phyloP scores from a whole-genome alignment of 2,113 vertebrate genomes.

The Gobiocypris rarus region DNA sequence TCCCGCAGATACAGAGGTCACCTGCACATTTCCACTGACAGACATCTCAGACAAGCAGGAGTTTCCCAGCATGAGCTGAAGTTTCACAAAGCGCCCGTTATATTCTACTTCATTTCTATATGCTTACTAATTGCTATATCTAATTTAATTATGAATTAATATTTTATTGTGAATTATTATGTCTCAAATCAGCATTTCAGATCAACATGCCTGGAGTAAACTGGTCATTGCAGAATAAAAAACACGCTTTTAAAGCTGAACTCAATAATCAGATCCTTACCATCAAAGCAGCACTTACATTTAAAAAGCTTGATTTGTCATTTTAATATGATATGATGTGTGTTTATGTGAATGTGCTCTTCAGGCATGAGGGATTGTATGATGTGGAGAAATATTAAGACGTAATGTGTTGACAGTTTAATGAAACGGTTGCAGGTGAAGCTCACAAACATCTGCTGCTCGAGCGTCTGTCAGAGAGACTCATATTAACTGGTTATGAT shows the following conservation, averaged over 20 bases:
- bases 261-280: not conserved
- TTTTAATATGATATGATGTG: slow-evolving; percentile 34
- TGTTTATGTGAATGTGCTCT: slow-evolving; percentile 32
- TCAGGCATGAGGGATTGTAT: slow-evolving; percentile 49
- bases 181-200: not conserved
- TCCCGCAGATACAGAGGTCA: slow-evolving; percentile 48
- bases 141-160: not conserved
- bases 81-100: not conserved
- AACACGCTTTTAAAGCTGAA: not conserved
- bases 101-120: not conserved
- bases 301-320: slow-evolving; percentile 40
- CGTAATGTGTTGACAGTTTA: slow-evolving; percentile 56
- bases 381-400: slow-evolving; percentile 52
- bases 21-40: slow-evolving; percentile 40
- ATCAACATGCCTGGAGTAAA: not conserved
- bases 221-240: not conserved
- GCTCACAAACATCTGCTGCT: slow-evolving; percentile 52
- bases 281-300: not conserved
- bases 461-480: slow-evolving; percentile 28
- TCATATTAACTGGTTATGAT: not conserved
- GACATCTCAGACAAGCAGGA: not conserved
- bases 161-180: too few species aligned
- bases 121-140: not conserved
- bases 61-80: slow-evolving; percentile 1
- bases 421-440: slow-evolving; percentile 58